These are phyloP conservation scores for Rhabditoides inermis DNA, from an alignment of 2,888 invertebrate genomes.

Conservation along the genomic window DNA sequence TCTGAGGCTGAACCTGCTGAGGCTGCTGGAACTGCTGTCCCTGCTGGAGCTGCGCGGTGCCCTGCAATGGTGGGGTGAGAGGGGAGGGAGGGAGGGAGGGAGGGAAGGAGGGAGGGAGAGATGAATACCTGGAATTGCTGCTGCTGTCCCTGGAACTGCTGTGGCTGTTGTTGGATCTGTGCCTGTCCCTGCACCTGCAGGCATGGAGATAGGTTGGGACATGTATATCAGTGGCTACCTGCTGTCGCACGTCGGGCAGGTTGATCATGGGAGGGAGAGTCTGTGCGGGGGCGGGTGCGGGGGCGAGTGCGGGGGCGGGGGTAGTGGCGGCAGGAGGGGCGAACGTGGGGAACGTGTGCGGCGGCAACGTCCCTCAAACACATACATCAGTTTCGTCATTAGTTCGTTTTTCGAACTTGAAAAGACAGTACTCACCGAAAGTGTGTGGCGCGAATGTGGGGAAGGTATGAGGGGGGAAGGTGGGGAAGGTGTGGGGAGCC, in stretches of 20 bases:
- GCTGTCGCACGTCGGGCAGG: slow-evolving; percentile 1
- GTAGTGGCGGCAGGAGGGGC: slow-evolving; percentile 2
- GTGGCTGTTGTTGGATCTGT: slow-evolving; percentile 1
- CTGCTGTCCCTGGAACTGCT: neutral
- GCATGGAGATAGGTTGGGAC: neutral
- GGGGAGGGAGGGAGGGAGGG: neutral
- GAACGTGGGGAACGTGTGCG: neutral
- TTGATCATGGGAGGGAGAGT: slow-evolving; percentile 8
- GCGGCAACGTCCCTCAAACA: too few relatives aligned
- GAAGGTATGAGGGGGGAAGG: slow-evolving; percentile 16
- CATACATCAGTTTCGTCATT: too few relatives aligned
- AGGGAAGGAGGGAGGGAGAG: neutral
- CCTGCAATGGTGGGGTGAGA: neutral
- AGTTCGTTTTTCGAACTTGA: neutral
- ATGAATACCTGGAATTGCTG: slow-evolving; percentile 2
- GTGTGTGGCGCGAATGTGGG: slow-evolving; percentile 26
- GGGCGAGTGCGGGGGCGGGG: neutral
- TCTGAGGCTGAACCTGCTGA: slow-evolving; percentile 4
- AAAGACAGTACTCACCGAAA: neutral
- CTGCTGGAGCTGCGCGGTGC: neutral
- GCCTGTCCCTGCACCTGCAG: neutral
- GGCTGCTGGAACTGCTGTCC: neutral
- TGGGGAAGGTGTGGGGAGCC: slow-evolving; percentile 18
- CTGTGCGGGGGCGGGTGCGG: slow-evolving; percentile 5
- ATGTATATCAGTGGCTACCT: slow-evolving; percentile 2